These are phyloP conservation scores for Phataginus tetradactyla DNA, from an alignment of 2,797 vertebrate species.

Conservation along the genomic window DNA sequence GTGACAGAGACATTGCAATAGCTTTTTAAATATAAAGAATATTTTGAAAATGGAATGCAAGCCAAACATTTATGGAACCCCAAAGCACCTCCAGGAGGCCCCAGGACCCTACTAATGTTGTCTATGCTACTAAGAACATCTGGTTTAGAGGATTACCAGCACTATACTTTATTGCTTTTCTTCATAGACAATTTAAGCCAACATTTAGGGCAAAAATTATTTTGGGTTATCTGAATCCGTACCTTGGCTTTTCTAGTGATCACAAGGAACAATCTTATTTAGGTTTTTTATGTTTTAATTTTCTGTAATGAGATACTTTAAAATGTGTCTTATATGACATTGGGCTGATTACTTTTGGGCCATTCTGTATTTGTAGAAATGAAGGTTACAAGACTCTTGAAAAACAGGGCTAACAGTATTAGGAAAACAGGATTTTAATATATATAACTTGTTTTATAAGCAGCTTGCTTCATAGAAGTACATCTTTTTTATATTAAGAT, in stretches of 20 bases:
- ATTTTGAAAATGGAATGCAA: slow-evolving; percentile 47
- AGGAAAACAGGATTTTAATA: neutral
- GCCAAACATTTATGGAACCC: neutral
- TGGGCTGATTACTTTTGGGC: neutral
- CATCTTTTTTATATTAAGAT: neutral
- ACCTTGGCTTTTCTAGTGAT: neutral
- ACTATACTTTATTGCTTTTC: neutral
- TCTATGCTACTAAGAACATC: neutral
- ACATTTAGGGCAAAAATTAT: neutral
- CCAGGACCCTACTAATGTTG: neutral
- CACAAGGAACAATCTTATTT: neutral
- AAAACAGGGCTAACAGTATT: neutral
- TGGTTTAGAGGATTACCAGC: slow-evolving; percentile 19
- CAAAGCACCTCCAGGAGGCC: neutral
- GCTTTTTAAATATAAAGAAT: slow-evolving; percentile 38
- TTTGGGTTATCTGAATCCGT: slow-evolving; percentile 17
- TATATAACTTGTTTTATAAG: neutral
- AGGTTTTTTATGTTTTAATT: slow-evolving; percentile 20
- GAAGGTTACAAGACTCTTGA: neutral
- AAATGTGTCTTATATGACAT: neutral
- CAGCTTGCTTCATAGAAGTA: neutral
- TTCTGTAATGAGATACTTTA: neutral
- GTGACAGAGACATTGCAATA: slow-evolving; percentile 4
- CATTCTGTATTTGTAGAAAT: neutral
- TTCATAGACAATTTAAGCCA: slow-evolving; percentile 14